Evolutionary conservation across 2,113 vertebrate genomes (phyloP).

Genomic region (Scolopax mira): DNA sequence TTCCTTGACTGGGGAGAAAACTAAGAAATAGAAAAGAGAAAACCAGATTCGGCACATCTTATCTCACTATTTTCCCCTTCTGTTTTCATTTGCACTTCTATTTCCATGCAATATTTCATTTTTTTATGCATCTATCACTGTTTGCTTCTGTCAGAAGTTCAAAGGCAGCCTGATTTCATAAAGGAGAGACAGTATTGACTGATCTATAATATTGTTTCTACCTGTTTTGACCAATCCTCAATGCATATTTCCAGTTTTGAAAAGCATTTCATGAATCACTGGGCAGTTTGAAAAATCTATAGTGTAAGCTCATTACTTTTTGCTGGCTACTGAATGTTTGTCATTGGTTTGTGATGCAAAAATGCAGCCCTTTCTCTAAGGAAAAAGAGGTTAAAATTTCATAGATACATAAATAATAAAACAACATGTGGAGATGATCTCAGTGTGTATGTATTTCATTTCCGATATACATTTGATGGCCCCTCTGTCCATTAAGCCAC

Average conservation of each 20-base stretch:
- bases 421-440: not conserved
- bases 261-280: constrained; percentile 67
- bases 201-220: constrained; percentile 55
- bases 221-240: constrained; percentile 54
- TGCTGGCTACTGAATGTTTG: constrained; percentile 38
- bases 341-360: constrained; percentile 24
- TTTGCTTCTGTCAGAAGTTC: constrained; percentile 61
- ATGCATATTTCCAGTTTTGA: constrained; percentile 52
- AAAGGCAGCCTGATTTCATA: constrained; percentile 58
- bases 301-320: constrained; percentile 54
- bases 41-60: constrained; percentile 49
- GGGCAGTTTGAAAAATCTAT: constrained; percentile 67
- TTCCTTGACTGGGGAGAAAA: constrained; percentile 5
- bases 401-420: constrained; percentile 54
- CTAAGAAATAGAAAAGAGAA: constrained; percentile 11
- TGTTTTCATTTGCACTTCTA: constrained; percentile 61
- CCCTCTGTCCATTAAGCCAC: not conserved
- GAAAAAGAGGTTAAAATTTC: constrained; percentile 42
- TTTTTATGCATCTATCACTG: constrained; percentile 54
- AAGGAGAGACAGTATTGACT: constrained; percentile 45
- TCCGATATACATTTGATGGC: not conserved
- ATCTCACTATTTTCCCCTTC: not conserved
- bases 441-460: not conserved
- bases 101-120: constrained; percentile 61
- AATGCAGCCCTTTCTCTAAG: not conserved